Base-by-base conservation (phyloP, 2,113 vertebrate genomes). In the Fregata magnificens region DNA sequence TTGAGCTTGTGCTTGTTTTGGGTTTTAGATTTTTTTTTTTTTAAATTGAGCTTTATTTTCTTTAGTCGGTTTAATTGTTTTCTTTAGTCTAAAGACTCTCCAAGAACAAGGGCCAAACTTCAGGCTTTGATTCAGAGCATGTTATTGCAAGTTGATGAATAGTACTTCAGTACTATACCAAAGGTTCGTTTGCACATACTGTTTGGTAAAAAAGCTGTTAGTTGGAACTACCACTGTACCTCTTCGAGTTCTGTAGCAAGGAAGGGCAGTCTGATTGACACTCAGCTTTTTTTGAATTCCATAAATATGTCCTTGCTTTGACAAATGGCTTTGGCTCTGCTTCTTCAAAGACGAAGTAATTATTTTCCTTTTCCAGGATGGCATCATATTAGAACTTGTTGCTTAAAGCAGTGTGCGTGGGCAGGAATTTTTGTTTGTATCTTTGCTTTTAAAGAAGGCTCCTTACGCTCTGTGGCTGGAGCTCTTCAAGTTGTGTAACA, bases 221-320 rank as follows among this genome's bases (percentile, higher is more conserved):
- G 29, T 49, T 21, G 52, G 65, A 49, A 69, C 7, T 31, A 9
- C 26, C 5, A 1, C 21, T 45, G 11, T 10, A 1, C 20, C 10
- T 25, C 21, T 42, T 11, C 4, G 32, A 69, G 53, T 42, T 36
- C 25, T 40, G 17, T 20, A 49, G 38, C 15, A 38, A 42, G 38
- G 40, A 44, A 50, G 59, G 80, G 47, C 25, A 31, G 65, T 49
- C 36, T 16, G 58, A 61, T 16, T 61, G 47, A 17, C 19, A 38
- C 14, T 9, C 20, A 13, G n/a, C 29, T 73, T n/a, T 47, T 52
- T 52, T 58, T 53, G 8, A 44, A 28, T 91, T 62, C 28, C 34
- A 10, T 22, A 16, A 38, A 6, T 10, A 3, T 0, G 0, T 73
- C 42, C 29, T 58, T 74, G 25, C 47, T 88, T 90, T 34, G 28